Base-by-base conservation (phyloP, 2,797 vertebrate genomes). In the Sebastes iracundus region DNA sequence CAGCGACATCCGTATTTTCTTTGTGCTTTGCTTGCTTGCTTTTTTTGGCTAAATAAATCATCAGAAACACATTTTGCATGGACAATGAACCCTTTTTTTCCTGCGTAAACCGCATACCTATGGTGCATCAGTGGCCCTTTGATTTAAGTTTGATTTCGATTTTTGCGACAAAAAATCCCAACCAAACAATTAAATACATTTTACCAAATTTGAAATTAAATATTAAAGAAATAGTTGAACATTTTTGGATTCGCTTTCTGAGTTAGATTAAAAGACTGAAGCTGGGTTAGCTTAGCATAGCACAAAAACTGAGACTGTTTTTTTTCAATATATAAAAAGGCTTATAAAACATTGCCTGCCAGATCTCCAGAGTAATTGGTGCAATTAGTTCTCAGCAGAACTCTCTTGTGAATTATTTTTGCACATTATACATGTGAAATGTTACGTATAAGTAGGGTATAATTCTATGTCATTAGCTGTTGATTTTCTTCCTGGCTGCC, bases 381-480 rank as follows among this genome's bases (percentile, higher is more conserved):
- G 67, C 79, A 81, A 84, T 89, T 86, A 69, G 16, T 74, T 71
- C 64, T 68, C 5, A 80, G 75, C 56, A 70, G 8, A 71, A 58
- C 16, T 79, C 62, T 85, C 55, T 42, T 35, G 55, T 59, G 56
- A 63, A 73, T 77, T 5, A 42, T 82, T 86, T 85, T 81, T 85
- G 74, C 74, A 76, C 71, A 77, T 88, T 85, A 82, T 73, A 42
- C 60, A 66, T 82, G 73, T 83, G 81, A 84, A 89, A 77, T 79
- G 62, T 83, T 79, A 74, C 38, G 72, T 84, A 84, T 78, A 90
- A 86, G 75, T 82, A 74, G 65, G 18, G 32, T 80, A 22, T 92
- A 94, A 94, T 93, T 92, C 79, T 85, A 90, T 92, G 87, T 88
- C 82, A 94, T 94, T 94, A 93, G 90, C 84, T 81, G 83, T 77